Percentiles rank a stretch among this genome's conserved stretches.
Conservation (phyloP, 2,113 vertebrate species). For the Tragulus kanchil region DNA sequence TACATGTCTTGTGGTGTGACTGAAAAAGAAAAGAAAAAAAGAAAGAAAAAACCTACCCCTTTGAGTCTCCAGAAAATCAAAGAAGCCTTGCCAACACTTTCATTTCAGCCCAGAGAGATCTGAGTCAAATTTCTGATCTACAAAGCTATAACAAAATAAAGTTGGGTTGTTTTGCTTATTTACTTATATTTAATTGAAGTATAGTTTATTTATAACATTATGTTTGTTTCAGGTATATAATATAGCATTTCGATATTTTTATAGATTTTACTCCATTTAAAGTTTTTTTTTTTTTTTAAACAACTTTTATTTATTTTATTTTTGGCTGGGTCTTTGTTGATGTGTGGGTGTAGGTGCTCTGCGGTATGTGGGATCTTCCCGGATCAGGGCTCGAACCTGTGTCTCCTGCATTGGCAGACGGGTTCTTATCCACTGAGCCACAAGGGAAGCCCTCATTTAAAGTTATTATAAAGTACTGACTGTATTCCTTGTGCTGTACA, state of each 20-base stretch:
- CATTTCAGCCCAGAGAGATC: background rate
- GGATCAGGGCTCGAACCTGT: too few species aligned
- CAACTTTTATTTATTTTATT: too few species aligned
- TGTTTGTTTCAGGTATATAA: background rate
- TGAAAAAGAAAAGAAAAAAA: background rate
- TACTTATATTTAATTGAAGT: background rate
- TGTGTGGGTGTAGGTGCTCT: too few species aligned
- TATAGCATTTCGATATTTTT: background rate
- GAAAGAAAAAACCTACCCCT: background rate
- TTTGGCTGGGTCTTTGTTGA: too few species aligned
- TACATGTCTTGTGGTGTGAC: accelerated
- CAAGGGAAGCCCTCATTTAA: background rate
- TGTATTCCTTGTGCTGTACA: background rate
- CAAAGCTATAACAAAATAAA: background rate
- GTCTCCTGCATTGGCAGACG: too few species aligned
- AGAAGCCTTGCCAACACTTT: background rate
- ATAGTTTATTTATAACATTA: background rate
- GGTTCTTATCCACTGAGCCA: too few species aligned
- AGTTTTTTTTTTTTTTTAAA: background rate
- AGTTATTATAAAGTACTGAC: background rate
- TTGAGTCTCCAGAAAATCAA: background rate
- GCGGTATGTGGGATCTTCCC: too few species aligned
- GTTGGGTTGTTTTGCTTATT: background rate
- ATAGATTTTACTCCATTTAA: background rate
- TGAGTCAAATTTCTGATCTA: background rate